Conservation (phyloP, 2,797 vertebrate species). For the Epinephelus coioides region DNA sequence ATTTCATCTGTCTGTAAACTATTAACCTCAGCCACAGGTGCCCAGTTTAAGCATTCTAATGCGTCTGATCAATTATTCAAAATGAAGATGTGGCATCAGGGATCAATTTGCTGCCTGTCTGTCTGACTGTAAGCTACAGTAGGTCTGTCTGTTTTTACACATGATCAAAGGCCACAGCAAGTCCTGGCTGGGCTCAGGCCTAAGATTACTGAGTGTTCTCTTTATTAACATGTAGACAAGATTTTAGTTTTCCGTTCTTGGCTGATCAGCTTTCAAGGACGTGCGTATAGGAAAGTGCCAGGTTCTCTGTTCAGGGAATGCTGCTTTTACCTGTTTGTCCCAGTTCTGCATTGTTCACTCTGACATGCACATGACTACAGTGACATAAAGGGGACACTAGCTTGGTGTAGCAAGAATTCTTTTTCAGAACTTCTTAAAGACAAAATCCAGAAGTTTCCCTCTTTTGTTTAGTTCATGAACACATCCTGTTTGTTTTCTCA, state of each 20-base stretch:
- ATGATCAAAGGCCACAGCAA: conserved; percentile 14
- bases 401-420: neutral
- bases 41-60: conserved; percentile 81
- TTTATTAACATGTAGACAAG: neutral
- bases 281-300: neutral
- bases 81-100: conserved; percentile 55
- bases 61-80: conserved; percentile 73
- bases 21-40: conserved; percentile 63
- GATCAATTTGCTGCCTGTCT: conserved; percentile 66
- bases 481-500: conserved; percentile 12
- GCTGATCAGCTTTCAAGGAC: conserved; percentile 19
- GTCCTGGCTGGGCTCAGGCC: neutral
- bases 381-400: conserved; percentile 6
- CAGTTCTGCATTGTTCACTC: neutral
- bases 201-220: neutral
- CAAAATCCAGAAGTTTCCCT: neutral
- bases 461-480: neutral
- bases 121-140: conserved; percentile 34
- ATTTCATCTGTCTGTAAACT: neutral
- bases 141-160: conserved; percentile 12
- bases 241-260: neutral
- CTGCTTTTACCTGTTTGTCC: conserved; percentile 26
- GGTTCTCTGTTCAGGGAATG: neutral
- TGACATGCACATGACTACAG: neutral
- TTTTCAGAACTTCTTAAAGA: neutral